phyloP scores from a whole-genome alignment of 2,888 invertebrate species.

The Temnothorax ravouxi region DNA sequence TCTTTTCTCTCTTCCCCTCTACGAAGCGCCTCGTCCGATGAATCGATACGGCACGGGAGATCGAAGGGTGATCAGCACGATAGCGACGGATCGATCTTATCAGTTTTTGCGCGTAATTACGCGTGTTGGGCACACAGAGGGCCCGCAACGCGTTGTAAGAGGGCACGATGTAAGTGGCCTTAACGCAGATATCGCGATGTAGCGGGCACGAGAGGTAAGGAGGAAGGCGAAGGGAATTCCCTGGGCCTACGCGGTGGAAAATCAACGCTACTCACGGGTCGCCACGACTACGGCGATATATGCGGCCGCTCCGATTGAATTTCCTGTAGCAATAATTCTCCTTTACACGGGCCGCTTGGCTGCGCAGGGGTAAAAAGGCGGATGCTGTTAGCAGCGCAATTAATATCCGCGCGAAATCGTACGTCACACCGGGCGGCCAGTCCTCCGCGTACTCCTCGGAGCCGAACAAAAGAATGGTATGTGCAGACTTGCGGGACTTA shows the following conservation, averaged over 20 bases:
- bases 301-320: constrained; percentile 72
- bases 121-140: constrained; percentile 83
- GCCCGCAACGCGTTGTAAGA: constrained; percentile 65
- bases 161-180: constrained; percentile 71
- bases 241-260: constrained; percentile 74
- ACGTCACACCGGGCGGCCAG: constrained; percentile 62
- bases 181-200: constrained; percentile 68
- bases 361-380: constrained; percentile 73
- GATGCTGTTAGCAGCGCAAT: constrained; percentile 77
- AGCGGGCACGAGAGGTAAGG: background rate
- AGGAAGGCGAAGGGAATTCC: constrained; percentile 24
- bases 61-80: constrained; percentile 83
- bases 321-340: constrained; percentile 78
- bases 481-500: background rate
- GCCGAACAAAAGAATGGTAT: constrained; percentile 22
- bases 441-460: constrained; percentile 42
- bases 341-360: constrained; percentile 70
- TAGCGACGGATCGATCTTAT: constrained; percentile 83
- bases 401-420: constrained; percentile 76
- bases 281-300: constrained; percentile 58
- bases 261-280: constrained; percentile 69
- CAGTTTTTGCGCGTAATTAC: constrained; percentile 85
- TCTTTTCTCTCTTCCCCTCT: background rate
- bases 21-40: constrained; percentile 73
- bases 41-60: constrained; percentile 83